phyloP scores from a whole-genome alignment of 2,888 invertebrate genomes.

The Smittia aterrima region DNA sequence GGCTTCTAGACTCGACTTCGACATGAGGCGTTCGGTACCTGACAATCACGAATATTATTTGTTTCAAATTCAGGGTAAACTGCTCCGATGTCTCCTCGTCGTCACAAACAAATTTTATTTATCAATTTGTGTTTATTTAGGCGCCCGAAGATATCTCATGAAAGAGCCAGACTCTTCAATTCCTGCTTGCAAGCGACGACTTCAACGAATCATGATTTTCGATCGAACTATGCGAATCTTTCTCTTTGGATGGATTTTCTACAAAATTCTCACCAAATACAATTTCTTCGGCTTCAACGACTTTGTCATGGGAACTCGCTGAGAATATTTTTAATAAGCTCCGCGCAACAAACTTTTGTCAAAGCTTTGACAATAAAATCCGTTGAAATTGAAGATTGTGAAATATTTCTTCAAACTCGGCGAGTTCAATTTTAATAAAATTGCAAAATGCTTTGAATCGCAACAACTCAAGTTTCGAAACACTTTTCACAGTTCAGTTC shows the following conservation, averaged over 20 bases:
- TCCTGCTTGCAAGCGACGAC: slow-evolving; percentile 10
- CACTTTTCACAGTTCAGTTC: no score
- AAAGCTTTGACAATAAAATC: background rate
- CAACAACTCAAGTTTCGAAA: no score
- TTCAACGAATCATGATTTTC: background rate
- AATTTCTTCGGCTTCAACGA: background rate
- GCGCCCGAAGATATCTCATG: slow-evolving; percentile 50
- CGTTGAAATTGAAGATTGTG: background rate
- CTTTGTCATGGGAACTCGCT: background rate
- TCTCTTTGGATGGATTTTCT: slow-evolving; percentile 1
- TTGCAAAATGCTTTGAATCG: no score
- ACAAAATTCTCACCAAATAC: background rate
- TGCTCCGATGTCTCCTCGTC: background rate
- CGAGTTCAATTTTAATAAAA: no score
- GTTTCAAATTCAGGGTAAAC: slow-evolving; percentile 44
- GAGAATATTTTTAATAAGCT: slow-evolving; percentile 17
- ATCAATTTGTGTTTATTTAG: slow-evolving; percentile 43
- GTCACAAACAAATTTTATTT: background rate
- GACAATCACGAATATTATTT: slow-evolving; percentile 48
- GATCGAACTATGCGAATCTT: slow-evolving; percentile 2
- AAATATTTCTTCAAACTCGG: background rate
- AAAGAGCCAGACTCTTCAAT: slow-evolving; percentile 46
- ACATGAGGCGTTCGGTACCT: slow-evolving; percentile 43
- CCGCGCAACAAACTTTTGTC: background rate
- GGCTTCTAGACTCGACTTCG: background rate